phyloP scores from a whole-genome alignment of 2,113 vertebrate genomes.

The Pundamilia nyererei region DNA sequence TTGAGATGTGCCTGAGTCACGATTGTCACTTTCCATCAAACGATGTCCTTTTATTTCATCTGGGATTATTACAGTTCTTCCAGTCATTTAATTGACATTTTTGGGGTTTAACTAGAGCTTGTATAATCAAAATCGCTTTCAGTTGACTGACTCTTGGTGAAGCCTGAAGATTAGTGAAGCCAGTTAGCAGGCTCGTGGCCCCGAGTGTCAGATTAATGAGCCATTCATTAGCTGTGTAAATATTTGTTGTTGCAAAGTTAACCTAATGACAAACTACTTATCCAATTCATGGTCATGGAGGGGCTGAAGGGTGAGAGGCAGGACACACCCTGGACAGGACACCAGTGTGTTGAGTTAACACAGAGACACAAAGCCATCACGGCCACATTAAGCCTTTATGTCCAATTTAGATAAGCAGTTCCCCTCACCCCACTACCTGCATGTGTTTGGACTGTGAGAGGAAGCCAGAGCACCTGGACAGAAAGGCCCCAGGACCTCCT shows the following conservation, averaged over 20 bases:
- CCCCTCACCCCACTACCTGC: neutral
- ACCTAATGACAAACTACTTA: neutral
- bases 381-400: neutral
- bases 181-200: rapidly evolving
- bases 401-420: neutral
- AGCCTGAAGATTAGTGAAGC: neutral
- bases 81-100: neutral
- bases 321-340: neutral
- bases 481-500: neutral
- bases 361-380: neutral
- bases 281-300: neutral
- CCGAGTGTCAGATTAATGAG: neutral
- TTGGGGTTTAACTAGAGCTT: neutral
- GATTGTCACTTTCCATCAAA: neutral
- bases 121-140: neutral
- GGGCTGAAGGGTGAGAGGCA: neutral
- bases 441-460: neutral
- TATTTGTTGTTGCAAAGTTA: neutral
- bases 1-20: neutral
- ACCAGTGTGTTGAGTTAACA: neutral
- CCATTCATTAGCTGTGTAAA: neutral
- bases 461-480: neutral
- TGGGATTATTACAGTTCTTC: neutral
- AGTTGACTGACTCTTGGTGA: neutral
- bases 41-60: neutral